Conservation (phyloP, 2,888 invertebrate species). For the Latrodectus elegans region DNA sequence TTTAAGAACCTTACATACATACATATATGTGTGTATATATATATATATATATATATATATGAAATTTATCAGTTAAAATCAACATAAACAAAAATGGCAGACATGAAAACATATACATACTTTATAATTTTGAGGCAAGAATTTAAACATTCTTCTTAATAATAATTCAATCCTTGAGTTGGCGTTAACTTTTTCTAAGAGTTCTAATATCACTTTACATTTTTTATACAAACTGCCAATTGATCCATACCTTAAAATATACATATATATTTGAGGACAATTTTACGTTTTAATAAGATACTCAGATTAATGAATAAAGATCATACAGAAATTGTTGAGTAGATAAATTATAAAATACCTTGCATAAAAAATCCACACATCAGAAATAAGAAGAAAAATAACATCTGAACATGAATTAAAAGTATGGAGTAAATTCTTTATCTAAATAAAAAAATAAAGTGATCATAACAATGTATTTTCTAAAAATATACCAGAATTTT, state of each 20-base stretch:
- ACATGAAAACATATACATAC: neutral
- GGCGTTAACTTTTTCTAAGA: neutral
- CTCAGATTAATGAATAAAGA: neutral
- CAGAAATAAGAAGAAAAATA: slow-evolving; percentile 31
- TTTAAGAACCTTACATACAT: too few relatives aligned
- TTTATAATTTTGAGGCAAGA: neutral
- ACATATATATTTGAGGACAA: neutral
- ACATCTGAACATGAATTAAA: slow-evolving; percentile 5
- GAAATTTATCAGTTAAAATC: too few relatives aligned
- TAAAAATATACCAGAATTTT: neutral
- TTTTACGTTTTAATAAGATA: too few relatives aligned
- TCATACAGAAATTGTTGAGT: neutral
- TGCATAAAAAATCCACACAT: slow-evolving; percentile 42
- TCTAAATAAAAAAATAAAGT: slow-evolving; percentile 6
- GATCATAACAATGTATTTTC: neutral
- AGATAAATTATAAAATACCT: slow-evolving; percentile 16
- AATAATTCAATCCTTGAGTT: neutral
- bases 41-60: too few relatives aligned
- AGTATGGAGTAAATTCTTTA: neutral
- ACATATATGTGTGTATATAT: too few relatives aligned
- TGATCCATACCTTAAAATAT: neutral
- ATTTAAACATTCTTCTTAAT: neutral
- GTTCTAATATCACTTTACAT: neutral
- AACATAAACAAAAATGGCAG: too few relatives aligned
- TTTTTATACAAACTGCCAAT: neutral